Conservation (phyloP, 2,113 vertebrate genomes). For the Argyrosomus japonicus region DNA sequence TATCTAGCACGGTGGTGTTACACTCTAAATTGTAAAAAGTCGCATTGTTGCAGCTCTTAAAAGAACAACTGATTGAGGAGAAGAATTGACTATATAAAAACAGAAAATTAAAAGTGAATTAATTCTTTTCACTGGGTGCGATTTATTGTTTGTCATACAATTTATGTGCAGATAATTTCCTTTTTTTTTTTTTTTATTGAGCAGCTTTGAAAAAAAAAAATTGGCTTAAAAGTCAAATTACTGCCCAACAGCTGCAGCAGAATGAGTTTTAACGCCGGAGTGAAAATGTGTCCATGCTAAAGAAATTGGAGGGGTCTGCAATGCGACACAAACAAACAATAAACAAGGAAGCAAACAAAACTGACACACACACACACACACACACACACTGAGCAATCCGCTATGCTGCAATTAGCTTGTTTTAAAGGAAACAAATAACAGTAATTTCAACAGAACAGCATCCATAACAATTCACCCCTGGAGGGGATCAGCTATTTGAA, state of each 20-base stretch:
- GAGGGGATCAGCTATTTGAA: constrained; percentile 75
- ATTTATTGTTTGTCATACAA: constrained; percentile 13
- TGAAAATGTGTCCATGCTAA: constrained; percentile 75
- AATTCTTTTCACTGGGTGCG: constrained; percentile 1
- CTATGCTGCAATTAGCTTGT: constrained; percentile 82
- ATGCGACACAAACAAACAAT: constrained; percentile 77
- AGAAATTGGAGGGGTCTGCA: constrained; percentile 72
- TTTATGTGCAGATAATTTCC: constrained; percentile 33
- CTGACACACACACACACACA: constrained; percentile 16
- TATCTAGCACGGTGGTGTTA: no score
- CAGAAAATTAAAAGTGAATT: not conserved
- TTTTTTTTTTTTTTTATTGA: constrained; percentile 16
- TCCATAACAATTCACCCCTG: constrained; percentile 81
- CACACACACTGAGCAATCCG: constrained; percentile 27
- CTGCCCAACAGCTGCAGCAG: constrained; percentile 68
- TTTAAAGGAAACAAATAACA: constrained; percentile 84
- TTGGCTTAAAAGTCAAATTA: constrained; percentile 63
- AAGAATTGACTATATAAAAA: not conserved
- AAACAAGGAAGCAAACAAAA: constrained; percentile 73
- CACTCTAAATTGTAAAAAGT: no score
- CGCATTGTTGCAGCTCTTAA: no score
- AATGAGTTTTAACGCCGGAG: constrained; percentile 58
- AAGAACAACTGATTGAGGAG: no score
- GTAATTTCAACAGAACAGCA: constrained; percentile 79
- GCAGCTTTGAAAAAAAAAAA: constrained; percentile 1